These are phyloP conservation scores for Rhineura floridana DNA, from an alignment of 2,113 vertebrate species.

Conservation along the genomic window DNA sequence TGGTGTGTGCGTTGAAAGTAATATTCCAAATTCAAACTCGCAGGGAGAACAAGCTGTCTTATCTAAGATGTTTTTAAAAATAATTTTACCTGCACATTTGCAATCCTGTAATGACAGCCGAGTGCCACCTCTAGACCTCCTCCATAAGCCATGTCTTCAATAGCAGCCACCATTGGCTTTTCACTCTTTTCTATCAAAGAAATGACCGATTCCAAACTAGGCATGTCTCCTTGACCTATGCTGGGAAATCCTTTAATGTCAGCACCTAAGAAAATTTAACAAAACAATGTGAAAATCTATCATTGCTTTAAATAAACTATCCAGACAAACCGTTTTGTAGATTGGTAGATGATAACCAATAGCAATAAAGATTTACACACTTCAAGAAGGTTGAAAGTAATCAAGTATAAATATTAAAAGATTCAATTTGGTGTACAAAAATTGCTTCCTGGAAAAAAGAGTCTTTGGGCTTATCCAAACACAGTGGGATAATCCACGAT, in stretches of 20 bases:
- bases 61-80: neutral
- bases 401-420: neutral
- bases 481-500: too few relatives aligned
- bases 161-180: slow-evolving; percentile 91
- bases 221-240: accelerated
- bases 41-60: accelerated
- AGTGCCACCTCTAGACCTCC: slow-evolving; percentile 91
- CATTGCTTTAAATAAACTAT: neutral
- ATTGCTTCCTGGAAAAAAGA: neutral
- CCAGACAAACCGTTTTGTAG: neutral
- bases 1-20: neutral
- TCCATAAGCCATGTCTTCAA: slow-evolving; percentile 87
- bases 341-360: neutral
- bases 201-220: slow-evolving; percentile 69
- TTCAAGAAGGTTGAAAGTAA: neutral
- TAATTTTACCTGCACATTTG: slow-evolving; percentile 80
- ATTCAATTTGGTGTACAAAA: neutral
- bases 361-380: neutral
- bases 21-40: neutral
- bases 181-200: slow-evolving; percentile 79
- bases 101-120: slow-evolving; percentile 91
- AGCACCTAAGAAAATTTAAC: slow-evolving; percentile 77
- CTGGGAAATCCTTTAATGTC: slow-evolving; percentile 82
- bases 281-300: neutral
- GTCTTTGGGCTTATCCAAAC: too few relatives aligned